phyloP scores from a whole-genome alignment of 2,888 invertebrate species.

The Diachrysia chrysitis region DNA sequence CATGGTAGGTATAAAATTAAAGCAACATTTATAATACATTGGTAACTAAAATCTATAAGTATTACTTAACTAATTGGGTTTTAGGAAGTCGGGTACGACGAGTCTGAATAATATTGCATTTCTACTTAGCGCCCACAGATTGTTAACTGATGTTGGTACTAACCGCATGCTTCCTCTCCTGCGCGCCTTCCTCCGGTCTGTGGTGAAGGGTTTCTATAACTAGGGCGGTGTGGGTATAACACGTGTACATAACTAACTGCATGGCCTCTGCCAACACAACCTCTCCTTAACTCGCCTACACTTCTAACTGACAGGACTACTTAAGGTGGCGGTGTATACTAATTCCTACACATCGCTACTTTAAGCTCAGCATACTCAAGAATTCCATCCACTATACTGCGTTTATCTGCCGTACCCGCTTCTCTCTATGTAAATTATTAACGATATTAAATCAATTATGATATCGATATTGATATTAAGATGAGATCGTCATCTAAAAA shows the following conservation, averaged over 20 bases:
- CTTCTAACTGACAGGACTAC: constrained; percentile 21
- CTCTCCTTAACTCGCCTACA: constrained; percentile 66
- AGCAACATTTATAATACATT: constrained; percentile 39
- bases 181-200: constrained; percentile 73
- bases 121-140: constrained; percentile 57
- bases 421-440: constrained; percentile 42
- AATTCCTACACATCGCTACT: constrained; percentile 72
- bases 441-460: constrained; percentile 54
- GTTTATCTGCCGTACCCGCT: constrained; percentile 44
- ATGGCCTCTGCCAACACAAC: constrained; percentile 70
- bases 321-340: constrained; percentile 71
- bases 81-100: constrained; percentile 49
- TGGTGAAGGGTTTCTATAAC: constrained; percentile 61
- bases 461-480: constrained; percentile 48
- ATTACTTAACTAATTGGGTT: constrained; percentile 35
- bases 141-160: constrained; percentile 66
- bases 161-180: constrained; percentile 81
- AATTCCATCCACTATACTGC: constrained; percentile 20
- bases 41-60: constrained; percentile 39
- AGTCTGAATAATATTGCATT: constrained; percentile 19
- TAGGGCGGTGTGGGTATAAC: constrained; percentile 69
- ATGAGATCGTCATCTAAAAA: constrained; percentile 37
- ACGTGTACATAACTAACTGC: constrained; percentile 71
- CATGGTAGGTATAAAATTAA: constrained; percentile 44
- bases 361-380: constrained; percentile 67